These are phyloP conservation scores for Xenopus petersii DNA, from an alignment of 2,797 vertebrate species.

Conservation along the genomic window DNA sequence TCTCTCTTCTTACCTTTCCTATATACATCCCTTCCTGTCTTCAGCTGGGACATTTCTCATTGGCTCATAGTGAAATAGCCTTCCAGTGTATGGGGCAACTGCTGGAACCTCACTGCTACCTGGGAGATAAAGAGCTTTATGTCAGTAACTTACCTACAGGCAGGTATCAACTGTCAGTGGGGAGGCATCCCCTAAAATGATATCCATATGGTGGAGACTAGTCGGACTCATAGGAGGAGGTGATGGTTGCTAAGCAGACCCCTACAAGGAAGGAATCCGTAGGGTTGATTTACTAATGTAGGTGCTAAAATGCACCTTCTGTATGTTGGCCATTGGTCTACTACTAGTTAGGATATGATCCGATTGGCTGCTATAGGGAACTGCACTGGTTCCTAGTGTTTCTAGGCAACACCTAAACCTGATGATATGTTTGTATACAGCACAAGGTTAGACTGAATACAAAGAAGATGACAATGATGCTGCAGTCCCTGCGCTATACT, in stretches of 20 bases:
- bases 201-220: background rate
- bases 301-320: too few relatives aligned
- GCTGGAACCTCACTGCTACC: slow-evolving; percentile 64
- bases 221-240: background rate
- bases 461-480: background rate
- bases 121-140: slow-evolving; percentile 50
- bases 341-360: too few relatives aligned
- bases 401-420: too few relatives aligned
- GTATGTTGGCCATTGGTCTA: too few relatives aligned
- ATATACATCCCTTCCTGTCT: background rate
- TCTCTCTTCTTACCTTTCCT: background rate
- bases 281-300: too few relatives aligned
- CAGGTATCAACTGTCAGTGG: too few relatives aligned
- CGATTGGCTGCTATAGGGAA: too few relatives aligned
- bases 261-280: too few relatives aligned
- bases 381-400: too few relatives aligned
- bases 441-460: background rate
- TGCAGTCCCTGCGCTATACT: background rate
- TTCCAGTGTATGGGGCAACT: slow-evolving; percentile 65
- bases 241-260: background rate
- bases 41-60: slow-evolving; percentile 64
- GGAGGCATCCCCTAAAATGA: too few relatives aligned
- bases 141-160: slow-evolving; percentile 47
- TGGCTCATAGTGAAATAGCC: slow-evolving; percentile 64
- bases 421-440: background rate